These are phyloP conservation scores for Prunella fulvescens DNA, from an alignment of 2,113 vertebrate genomes.

Conservation along the genomic window DNA sequence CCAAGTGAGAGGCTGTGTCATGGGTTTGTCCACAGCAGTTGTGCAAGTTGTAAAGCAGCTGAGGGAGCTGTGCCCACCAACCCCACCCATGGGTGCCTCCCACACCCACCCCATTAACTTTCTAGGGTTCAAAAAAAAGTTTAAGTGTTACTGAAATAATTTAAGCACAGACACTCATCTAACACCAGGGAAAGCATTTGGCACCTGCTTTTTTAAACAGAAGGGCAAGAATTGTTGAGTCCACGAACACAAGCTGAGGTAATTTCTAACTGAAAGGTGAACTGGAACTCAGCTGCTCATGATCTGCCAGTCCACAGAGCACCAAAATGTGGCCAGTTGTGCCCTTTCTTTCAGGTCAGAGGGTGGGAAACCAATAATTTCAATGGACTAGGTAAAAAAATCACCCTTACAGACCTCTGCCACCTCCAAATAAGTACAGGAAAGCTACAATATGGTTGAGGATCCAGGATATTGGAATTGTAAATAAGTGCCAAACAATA, in stretches of 20 bases:
- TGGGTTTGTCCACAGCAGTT: neutral
- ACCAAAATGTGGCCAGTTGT: neutral
- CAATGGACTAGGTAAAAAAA: neutral
- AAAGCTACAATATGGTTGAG: neutral
- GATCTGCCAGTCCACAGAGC: neutral
- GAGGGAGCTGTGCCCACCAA: neutral
- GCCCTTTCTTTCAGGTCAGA: neutral
- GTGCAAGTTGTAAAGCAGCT: neutral
- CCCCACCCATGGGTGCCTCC: rapidly evolving
- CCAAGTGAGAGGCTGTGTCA: neutral
- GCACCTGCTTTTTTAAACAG: neutral
- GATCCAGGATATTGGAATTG: neutral
- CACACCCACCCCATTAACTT: neutral
- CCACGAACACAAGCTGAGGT: neutral
- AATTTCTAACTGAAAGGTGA: neutral
- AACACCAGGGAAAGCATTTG: neutral
- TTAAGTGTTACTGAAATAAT: neutral
- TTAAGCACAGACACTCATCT: neutral
- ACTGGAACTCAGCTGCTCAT: neutral
- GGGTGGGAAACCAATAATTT: neutral
- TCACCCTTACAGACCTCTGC: neutral
- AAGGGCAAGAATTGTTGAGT: neutral
- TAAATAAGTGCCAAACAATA: neutral
- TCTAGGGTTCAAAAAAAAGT: neutral
- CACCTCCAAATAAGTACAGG: neutral